phyloP scores from a whole-genome alignment of 2,113 vertebrate species.

The Petaurus breviceps region DNA sequence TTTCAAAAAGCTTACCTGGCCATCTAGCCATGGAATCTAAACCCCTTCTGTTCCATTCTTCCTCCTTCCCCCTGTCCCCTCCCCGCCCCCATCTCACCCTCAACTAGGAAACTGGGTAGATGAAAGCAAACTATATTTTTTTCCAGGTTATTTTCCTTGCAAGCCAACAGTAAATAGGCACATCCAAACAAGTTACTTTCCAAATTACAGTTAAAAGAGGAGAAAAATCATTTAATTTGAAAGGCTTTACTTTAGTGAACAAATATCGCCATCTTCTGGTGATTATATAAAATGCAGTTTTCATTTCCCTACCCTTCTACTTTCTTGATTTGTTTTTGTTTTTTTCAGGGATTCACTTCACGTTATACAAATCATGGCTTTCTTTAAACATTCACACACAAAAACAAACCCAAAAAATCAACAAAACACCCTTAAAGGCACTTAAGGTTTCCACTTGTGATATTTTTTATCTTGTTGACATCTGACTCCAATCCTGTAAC shows the following conservation, averaged over 20 bases:
- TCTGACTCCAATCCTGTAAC: background rate
- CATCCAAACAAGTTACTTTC: background rate
- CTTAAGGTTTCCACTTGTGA: background rate
- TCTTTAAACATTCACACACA: no score
- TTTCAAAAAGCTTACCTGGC: background rate
- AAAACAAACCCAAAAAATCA: no score
- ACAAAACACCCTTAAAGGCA: background rate
- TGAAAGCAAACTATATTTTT: background rate
- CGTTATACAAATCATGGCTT: background rate
- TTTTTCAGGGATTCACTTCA: background rate
- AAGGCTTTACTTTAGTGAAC: background rate
- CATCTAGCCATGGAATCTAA: background rate
- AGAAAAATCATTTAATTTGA: background rate
- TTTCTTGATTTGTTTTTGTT: background rate
- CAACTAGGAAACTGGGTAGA: background rate
- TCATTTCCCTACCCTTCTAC: background rate
- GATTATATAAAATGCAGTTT: background rate
- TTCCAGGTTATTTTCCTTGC: background rate
- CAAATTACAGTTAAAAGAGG: background rate
- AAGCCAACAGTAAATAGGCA: background rate
- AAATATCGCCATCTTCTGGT: background rate
- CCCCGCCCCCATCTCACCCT: no score
- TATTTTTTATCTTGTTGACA: background rate
- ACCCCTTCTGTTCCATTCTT: no score
- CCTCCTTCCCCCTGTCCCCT: no score